Percentiles rank a stretch among this genome's conserved stretches.
phyloP scores from a whole-genome alignment of 2,113 vertebrate species.

The Mesembrinibis cayennensis region DNA sequence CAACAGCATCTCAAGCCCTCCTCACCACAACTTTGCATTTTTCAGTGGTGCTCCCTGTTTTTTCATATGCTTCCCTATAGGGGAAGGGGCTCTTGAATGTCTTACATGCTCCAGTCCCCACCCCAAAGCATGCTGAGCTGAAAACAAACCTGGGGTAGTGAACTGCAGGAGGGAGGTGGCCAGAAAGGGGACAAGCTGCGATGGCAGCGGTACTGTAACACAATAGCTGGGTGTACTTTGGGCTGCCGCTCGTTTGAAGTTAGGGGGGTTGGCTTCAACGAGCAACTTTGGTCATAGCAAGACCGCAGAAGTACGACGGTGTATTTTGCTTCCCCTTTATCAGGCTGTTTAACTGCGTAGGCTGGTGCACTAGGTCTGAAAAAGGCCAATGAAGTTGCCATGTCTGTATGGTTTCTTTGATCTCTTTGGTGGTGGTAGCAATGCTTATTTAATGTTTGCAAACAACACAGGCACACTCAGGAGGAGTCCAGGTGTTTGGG shows the following conservation, averaged over 20 bases:
- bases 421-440: background rate
- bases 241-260: accelerated
- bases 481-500: background rate
- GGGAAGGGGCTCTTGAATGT: background rate
- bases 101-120: background rate
- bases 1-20: background rate
- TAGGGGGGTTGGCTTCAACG: background rate
- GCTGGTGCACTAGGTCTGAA: background rate
- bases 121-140: background rate
- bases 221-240: background rate
- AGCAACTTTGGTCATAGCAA: background rate
- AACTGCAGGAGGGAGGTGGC: background rate
- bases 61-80: background rate
- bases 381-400: background rate
- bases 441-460: background rate
- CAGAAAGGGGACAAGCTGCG: background rate
- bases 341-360: background rate
- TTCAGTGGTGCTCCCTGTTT: background rate
- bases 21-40: background rate
- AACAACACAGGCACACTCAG: background rate
- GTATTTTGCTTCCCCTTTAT: background rate
- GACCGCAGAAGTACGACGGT: background rate
- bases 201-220: accelerated
- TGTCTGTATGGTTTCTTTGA: background rate
- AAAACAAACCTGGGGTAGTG: background rate